Conservation (phyloP, 2,888 invertebrate genomes). For the Lasius fuliginosus region DNA sequence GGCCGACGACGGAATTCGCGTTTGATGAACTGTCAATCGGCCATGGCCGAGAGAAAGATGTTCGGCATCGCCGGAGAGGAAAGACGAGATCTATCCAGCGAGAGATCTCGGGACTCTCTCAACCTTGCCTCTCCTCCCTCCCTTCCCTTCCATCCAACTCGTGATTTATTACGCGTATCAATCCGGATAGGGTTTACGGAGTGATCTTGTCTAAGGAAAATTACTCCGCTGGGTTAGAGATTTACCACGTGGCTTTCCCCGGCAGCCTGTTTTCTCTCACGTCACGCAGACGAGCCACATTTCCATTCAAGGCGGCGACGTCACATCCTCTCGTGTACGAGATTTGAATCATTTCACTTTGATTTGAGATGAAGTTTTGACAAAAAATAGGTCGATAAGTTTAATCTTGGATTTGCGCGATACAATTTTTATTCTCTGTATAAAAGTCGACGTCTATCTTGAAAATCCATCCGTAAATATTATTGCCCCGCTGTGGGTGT, state of each 20-base stretch:
- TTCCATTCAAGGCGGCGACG: not conserved
- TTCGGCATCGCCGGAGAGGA: conserved; percentile 56
- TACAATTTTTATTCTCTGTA: not conserved
- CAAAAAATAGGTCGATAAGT: not conserved
- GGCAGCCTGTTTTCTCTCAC: not conserved
- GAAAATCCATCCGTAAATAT: conserved; percentile 2
- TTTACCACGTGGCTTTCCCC: conserved; percentile 1
- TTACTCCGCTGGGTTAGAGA: conserved; percentile 32
- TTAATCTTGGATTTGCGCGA: not conserved
- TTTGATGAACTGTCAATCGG: conserved; percentile 68
- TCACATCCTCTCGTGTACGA: not conserved
- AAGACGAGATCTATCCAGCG: conserved; percentile 53
- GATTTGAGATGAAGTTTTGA: not conserved
- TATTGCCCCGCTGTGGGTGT: not conserved
- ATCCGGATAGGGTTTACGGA: conserved; percentile 60
- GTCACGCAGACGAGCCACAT: not conserved
- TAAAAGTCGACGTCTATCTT: not conserved
- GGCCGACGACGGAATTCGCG: conserved; percentile 32
- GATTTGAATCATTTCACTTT: not conserved
- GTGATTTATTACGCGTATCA: conserved; percentile 72
- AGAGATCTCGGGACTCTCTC: conserved; percentile 42
- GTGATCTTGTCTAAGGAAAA: conserved; percentile 67
- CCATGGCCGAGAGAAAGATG: conserved; percentile 15
- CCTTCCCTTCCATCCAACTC: not conserved
- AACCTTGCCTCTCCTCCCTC: not conserved